phyloP scores from a whole-genome alignment of 2,797 vertebrate genomes.

The Champsocephalus esox region DNA sequence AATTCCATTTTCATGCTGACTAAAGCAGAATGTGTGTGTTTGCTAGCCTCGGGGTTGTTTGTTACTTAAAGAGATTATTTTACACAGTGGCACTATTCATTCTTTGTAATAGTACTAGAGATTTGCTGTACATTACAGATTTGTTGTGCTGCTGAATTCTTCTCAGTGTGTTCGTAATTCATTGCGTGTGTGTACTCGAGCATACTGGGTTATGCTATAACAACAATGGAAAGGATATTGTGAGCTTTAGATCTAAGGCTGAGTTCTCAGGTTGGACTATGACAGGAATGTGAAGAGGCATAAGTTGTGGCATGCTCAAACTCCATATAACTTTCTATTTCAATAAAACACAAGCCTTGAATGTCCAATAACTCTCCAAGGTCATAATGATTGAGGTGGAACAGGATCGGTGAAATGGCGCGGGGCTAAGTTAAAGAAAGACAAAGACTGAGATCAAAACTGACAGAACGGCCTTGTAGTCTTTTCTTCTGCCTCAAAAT shows the following conservation, averaged over 20 bases:
- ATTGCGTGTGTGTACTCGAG: constrained; percentile 31
- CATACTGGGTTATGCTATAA: constrained; percentile 35
- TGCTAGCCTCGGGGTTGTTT: neutral
- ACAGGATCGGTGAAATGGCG: constrained; percentile 20
- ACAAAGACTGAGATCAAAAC: constrained; percentile 27
- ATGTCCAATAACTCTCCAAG: constrained; percentile 57
- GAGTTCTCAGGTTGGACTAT: constrained; percentile 71
- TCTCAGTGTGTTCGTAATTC: neutral
- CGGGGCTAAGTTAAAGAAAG: neutral
- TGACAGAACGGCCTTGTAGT: neutral
- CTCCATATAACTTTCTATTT: constrained; percentile 49
- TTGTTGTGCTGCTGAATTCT: neutral
- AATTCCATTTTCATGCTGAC: constrained; percentile 29
- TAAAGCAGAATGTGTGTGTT: neutral
- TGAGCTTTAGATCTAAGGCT: constrained; percentile 57
- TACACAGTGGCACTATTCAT: constrained; percentile 4
- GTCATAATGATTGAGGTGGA: constrained; percentile 48
- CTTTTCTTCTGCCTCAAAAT: constrained; percentile 18
- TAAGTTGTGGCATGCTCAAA: constrained; percentile 76
- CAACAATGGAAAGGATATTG: constrained; percentile 66
- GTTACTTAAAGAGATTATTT: neutral
- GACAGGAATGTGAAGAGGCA: constrained; percentile 79
- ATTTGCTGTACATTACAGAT: neutral
- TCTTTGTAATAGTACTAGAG: neutral
- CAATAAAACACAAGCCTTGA: constrained; percentile 47